Evolutionary conservation across 2,888 invertebrate species (phyloP).

Genomic region (Yponomeuta cagnagella): DNA sequence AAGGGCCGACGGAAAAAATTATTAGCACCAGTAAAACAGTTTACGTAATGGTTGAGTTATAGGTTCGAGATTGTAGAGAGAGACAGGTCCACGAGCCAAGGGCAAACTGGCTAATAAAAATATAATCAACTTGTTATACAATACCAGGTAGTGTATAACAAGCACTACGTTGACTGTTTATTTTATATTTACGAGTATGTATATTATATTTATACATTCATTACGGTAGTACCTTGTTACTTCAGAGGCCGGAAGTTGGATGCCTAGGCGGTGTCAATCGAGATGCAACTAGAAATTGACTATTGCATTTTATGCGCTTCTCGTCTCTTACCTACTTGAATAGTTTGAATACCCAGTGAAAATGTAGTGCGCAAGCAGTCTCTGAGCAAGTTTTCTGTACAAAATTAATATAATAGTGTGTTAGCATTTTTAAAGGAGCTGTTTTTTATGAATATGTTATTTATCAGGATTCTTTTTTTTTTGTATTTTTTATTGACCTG

Average conservation of each 20-base stretch:
- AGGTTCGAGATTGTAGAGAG: constrained; percentile 3
- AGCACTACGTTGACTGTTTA: too few species aligned
- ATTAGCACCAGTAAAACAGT: constrained; percentile 4
- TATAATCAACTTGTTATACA: not conserved
- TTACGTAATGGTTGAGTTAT: constrained; percentile 6
- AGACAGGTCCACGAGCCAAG: constrained; percentile 10
- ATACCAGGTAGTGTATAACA: not conserved
- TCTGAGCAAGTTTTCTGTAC: too few species aligned
- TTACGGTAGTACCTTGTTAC: not conserved
- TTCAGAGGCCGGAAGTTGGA: not conserved
- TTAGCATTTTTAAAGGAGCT: too few species aligned
- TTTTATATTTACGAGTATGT: too few species aligned
- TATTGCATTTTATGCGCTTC: not conserved
- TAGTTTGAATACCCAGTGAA: too few species aligned
- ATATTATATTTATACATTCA: too few species aligned
- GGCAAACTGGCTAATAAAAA: constrained; percentile 2
- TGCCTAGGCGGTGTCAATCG: not conserved
- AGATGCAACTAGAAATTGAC: not conserved
- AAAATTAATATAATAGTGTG: too few species aligned
- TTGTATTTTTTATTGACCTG: too few species aligned
- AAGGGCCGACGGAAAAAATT: not conserved
- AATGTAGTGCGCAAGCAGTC: too few species aligned
- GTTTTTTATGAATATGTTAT: too few species aligned
- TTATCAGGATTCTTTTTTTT: too few species aligned
- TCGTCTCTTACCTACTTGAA: not conserved